phyloP scores from a whole-genome alignment of 2,113 vertebrate genomes.

The Pelusios castaneus region DNA sequence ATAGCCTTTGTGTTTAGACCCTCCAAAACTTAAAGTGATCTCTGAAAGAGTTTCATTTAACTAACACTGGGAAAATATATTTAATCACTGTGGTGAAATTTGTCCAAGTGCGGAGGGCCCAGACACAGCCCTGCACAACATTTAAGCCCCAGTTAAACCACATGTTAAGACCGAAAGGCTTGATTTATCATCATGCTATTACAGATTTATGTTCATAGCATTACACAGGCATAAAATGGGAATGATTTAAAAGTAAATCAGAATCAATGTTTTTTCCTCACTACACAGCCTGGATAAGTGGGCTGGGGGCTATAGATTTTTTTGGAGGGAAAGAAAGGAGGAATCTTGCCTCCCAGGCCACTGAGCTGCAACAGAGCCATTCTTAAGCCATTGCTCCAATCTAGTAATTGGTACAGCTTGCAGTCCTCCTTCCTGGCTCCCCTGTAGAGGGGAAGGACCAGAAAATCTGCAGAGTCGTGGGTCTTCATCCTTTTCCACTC shows the following conservation, averaged over 20 bases:
- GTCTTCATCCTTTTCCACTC: background rate
- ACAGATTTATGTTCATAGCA: background rate
- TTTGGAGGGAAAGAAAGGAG: background rate
- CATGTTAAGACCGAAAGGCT: background rate
- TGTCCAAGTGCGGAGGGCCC: background rate
- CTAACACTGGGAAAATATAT: background rate
- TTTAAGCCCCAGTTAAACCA: background rate
- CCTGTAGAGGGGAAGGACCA: background rate
- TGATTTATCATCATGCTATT: background rate
- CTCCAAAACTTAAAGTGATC: background rate
- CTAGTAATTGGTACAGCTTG: background rate
- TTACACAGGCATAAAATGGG: background rate
- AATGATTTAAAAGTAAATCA: background rate
- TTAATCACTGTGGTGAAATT: conserved; percentile 6
- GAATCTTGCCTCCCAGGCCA: background rate
- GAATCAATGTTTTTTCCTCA: background rate
- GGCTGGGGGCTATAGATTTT: background rate
- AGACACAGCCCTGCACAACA: background rate
- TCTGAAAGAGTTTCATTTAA: background rate
- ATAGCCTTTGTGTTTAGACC: background rate
- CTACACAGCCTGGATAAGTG: background rate
- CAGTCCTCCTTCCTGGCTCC: background rate
- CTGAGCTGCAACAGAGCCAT: background rate
- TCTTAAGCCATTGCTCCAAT: background rate
- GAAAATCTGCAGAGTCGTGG: background rate